These are phyloP conservation scores for Hafferia zeledoni DNA, from an alignment of 2,797 vertebrate species.

Conservation along the genomic window DNA sequence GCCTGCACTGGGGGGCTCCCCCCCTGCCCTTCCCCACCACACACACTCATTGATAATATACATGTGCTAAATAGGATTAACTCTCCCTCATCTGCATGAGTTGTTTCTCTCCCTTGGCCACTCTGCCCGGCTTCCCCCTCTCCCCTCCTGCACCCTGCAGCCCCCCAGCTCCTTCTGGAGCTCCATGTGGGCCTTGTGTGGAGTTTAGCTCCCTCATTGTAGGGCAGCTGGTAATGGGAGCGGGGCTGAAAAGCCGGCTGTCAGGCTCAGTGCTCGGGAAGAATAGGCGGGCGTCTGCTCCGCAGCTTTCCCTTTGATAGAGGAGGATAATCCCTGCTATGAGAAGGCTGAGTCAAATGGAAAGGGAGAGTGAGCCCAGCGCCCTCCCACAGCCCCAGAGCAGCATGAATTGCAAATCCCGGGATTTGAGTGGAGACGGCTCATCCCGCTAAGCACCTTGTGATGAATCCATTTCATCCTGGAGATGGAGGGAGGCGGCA, in stretches of 20 bases:
- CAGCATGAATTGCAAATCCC: conserved; percentile 42
- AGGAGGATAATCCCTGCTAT: conserved; percentile 73
- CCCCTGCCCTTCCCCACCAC: conserved; percentile 40
- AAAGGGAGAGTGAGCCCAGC: conserved; percentile 59
- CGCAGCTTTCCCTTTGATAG: conserved; percentile 72
- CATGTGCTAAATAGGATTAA: conserved; percentile 76
- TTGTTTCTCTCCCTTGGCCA: conserved; percentile 25
- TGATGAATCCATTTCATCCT: conserved; percentile 54
- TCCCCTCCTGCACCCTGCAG: neutral
- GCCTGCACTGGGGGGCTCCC: conserved; percentile 51
- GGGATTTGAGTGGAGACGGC: conserved; percentile 34
- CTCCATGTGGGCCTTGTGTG: conserved; percentile 66
- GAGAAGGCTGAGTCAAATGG: conserved; percentile 68
- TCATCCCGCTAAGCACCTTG: conserved; percentile 25
- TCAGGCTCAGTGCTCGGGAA: conserved; percentile 67
- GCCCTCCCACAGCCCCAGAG: conserved; percentile 46
- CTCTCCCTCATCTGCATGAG: conserved; percentile 58
- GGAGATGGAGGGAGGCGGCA: neutral
- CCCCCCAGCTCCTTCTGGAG: conserved; percentile 67
- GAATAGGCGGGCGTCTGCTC: conserved; percentile 68
- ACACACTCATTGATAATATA: conserved; percentile 67
- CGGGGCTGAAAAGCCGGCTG: conserved; percentile 62
- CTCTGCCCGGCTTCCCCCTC: conserved; percentile 10
- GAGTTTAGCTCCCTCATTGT: conserved; percentile 67
- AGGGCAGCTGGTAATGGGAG: conserved; percentile 73